Base-by-base conservation (phyloP, 1,140 invertebrate species). In the Pogonognathellus flavescens region DNA sequence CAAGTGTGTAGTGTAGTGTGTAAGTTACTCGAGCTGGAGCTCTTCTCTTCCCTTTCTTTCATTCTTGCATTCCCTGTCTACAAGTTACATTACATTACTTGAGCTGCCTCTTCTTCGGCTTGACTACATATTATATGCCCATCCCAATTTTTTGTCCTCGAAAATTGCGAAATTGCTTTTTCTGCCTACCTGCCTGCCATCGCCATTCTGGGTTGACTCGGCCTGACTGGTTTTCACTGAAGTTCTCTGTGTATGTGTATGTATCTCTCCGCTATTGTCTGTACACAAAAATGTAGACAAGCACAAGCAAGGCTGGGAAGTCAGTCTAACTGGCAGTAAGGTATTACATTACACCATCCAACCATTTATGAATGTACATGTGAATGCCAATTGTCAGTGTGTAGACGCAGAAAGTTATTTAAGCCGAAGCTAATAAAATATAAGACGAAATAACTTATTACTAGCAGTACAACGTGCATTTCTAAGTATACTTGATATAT, bases 141-240 rank as follows among this genome's bases (percentile, higher is more conserved):
- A 76, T 76, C 70, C 70, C 70, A 76, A 49, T 76, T 76, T 76
- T 76, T 76, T 76, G 70, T 76, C 25, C 70, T 76, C 70, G 31
- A 76, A 76, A 76, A 76, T 76, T 76, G 70, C 70, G 70, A 76
- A 76, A 76, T 76, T 76, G 62, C 62, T 66, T 66, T 62, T 66
- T 20, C 62, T 66, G 25, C 62, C 62, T 66, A 66, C 62, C 62
- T 66, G 62, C 25, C 62, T 66, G 22, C 62, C 22, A 66, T 20
- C 62, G 22, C 70, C 70, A 76, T 76, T 50, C 70, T 76, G 14
- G 16, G 20, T 66, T 76, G 70, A 50, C 31, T 76, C 25, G 16
- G 16, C 70, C 49, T 76, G 13, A 76, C 70, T 76, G 31, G 16
- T n/a, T n/a, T 62, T n/a, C 20, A 5, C 18, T 20, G 13, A n/a